These are phyloP conservation scores for Cydia strobilella DNA, from an alignment of 1,140 invertebrate genomes.

Conservation along the genomic window DNA sequence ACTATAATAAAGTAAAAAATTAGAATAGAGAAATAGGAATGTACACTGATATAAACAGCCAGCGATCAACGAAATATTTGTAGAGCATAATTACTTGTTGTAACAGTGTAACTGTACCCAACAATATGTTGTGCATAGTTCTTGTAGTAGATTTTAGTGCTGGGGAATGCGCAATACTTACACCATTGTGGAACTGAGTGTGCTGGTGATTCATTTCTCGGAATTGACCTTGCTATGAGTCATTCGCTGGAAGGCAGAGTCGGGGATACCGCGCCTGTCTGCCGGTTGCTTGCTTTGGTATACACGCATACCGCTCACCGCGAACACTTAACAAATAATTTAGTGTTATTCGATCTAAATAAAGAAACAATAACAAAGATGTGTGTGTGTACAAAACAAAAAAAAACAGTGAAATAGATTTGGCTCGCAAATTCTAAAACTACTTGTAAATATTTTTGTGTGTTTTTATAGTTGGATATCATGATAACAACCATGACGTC, in stretches of 20 bases:
- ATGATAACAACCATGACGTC: conserved; percentile 81
- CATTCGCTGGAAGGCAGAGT: conserved; percentile 79
- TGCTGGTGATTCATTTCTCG: conserved; percentile 80
- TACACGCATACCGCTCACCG: conserved; percentile 66
- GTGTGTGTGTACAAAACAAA: conserved; percentile 55
- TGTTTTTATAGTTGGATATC: conserved; percentile 70
- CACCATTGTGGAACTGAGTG: conserved; percentile 74
- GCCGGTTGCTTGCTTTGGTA: conserved; percentile 66
- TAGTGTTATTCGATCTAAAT: conserved; percentile 45
- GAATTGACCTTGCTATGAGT: conserved; percentile 81
- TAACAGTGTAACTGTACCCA: conserved; percentile 26
- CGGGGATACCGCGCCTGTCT: conserved; percentile 79
- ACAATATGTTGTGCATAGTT: conserved; percentile 30
- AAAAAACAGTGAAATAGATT: conserved; percentile 51
- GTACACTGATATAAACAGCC: background rate
- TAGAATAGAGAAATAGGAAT: background rate
- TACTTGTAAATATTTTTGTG: conserved; percentile 68
- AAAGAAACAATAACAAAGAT: conserved; percentile 54
- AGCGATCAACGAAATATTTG: conserved; percentile 7
- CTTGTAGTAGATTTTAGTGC: conserved; percentile 41
- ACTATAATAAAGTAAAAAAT: background rate
- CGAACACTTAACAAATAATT: conserved; percentile 48
- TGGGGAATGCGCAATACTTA: conserved; percentile 74
- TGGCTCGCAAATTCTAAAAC: conserved; percentile 39
- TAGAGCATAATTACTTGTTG: conserved; percentile 23